Evolutionary conservation across 2,888 invertebrate genomes (phyloP), one percentile per base, ranked within the genome.

Genomic region (Pemphredon lugubris): DNA sequence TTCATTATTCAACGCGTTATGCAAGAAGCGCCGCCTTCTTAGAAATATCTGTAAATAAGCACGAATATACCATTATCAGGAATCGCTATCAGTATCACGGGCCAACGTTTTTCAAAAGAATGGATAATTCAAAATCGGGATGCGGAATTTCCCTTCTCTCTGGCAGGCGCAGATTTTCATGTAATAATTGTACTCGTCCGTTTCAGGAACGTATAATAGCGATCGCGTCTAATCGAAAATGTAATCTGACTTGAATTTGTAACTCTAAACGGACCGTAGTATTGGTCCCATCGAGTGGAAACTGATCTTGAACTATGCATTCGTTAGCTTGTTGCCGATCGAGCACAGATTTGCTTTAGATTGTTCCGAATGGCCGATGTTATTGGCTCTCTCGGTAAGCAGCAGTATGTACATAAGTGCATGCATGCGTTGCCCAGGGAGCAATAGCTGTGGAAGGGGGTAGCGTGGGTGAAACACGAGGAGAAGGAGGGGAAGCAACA

Each of bases 271-370:
- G 40, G 4, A 37, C 16, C 50, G 45, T 39, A 37, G 18, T 11
- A 53, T 58, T 53, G 58, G 58, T 67, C 42, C 42, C 32, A 51
- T 54, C 66, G 57, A 54, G 37, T 39, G 40, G 65, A 71, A 70
- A 74, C 58, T 60, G 69, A 70, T 67, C 58, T 69, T 67, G 55
- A 67, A 65, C 64, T 78, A 67, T 40, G 50, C 64, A 67, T 34
- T 60, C 50, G 65, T 51, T 53, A 50, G 65, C 55, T 71, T 50
- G 66, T 79, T 42, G 58, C 50, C 39, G 39, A 39, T 40, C 58
- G 60, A 30, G 44, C 39, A 58, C 44, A 34, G 50, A 47, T 45
- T 50, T 65, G 68, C 63, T 55, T 51, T 48, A 63, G 67, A 65
- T 77, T 65, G 66, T 65, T 50, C 50, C 32, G 68, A 57, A 75